Base-by-base conservation (phyloP, 2,113 vertebrate genomes). In the Galbula dea region DNA sequence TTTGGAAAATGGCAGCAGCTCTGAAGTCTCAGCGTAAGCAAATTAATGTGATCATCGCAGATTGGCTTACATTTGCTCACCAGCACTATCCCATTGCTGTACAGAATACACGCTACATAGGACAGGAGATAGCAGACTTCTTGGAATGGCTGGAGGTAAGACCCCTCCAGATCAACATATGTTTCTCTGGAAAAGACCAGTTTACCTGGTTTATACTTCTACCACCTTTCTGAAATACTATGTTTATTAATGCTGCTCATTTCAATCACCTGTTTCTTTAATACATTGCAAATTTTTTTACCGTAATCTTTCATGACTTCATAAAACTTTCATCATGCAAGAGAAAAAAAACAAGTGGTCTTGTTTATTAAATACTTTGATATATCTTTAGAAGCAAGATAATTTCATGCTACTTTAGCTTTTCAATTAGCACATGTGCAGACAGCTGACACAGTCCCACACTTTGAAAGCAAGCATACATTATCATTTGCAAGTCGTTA, bases 131-230 rank as follows among this genome's bases (percentile, higher is more conserved):
- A 4, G 98, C 99, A 2, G 79, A 96, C 22, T 90, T 99, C 76
- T 97, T 99, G 69, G 93, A 94, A 51, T 98, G 98, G 97, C 97
- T 99, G 79, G 98, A 99, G 98, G 99, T 99, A 94, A 97, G 93
- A 54, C 13, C 11, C 9, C 18, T n/a, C 32, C 51, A 54, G 1
- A 74, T 10, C 17, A 49, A 52, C 32, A 46, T 5, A 2, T 0
- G 6, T 16, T 83, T n/a, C 63, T 63, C 48, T 74, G 41, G 15
- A 58, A 87, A 66, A 86, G 16, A 69, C 22, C 11, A 4, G 11
- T 59, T 86, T 30, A 57, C 46, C 48, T 61, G 7, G 65, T 79
- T 78, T 57, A 26, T 3, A n/a, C 23, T 82, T 61, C 30, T 71
- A 46, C 23, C 22, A 37, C 6, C 49, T 41, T 67, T 72, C 49